A percentile compares a stretch with the other conserved stretches of the same genome.
phyloP scores from a whole-genome alignment of 2,113 vertebrate genomes.

The Antigone vipio region DNA sequence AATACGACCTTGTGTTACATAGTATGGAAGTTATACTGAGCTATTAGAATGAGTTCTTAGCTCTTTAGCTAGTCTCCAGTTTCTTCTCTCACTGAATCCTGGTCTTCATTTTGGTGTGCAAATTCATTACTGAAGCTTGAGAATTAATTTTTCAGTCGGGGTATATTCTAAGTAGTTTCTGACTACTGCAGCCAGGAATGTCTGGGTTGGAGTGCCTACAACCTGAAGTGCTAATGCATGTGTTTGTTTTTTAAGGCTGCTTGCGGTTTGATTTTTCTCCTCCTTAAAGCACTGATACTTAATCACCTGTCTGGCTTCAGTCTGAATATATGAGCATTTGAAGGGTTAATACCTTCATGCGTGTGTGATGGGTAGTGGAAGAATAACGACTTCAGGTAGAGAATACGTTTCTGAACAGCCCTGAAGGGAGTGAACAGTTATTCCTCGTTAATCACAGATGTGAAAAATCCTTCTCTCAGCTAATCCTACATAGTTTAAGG shows the following conservation, averaged over 20 bases:
- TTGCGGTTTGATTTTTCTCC: background rate
- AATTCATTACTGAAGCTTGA: background rate
- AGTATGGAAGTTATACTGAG: background rate
- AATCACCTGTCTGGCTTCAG: background rate
- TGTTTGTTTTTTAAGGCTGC: background rate
- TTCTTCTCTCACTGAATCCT: background rate
- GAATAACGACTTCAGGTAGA: constrained; percentile 21
- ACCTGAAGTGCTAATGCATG: background rate
- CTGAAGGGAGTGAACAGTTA: constrained; percentile 18
- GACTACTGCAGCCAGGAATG: background rate
- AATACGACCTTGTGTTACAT: background rate
- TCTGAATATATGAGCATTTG: background rate
- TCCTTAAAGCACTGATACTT: background rate
- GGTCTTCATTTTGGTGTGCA: background rate
- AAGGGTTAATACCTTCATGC: background rate
- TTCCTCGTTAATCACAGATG: constrained; percentile 19
- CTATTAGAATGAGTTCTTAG: background rate
- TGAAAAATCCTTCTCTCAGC: constrained; percentile 7
- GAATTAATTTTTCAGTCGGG: background rate
- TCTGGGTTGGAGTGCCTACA: background rate
- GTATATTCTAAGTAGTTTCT: background rate
- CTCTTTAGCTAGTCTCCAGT: background rate
- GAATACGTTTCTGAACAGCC: constrained; percentile 29
- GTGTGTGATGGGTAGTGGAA: background rate
- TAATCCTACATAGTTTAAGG: constrained; percentile 20